Evolutionary conservation across 1,140 invertebrate species (phyloP), one percentile per base, ranked within the genome.

Genomic region (Ceratina australensis): DNA sequence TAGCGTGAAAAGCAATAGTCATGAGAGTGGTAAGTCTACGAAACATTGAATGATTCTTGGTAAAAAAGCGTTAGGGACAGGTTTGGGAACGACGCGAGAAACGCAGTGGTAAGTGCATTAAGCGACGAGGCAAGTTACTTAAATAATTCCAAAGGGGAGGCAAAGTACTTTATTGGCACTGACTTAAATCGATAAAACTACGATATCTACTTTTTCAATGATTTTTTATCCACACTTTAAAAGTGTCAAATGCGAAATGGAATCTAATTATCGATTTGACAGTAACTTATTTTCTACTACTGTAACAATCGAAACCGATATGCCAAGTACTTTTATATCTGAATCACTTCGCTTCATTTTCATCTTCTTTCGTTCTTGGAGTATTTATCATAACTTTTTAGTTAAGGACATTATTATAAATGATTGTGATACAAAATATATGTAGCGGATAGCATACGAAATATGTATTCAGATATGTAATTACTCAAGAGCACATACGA

Each of bases 281-380:
- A 68, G 20, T 72, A 57, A 73, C 24, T 77, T 73, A 47, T 77
- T 76, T 75, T 64, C n/a, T 50, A 66, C 75, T 47, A 47, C 60
- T 73, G 42, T 65, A 84, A 80, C 56, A 26, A 80, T 57, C 50
- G 56, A 81, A 57, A 79, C 74, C 66, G 28, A 78, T 54, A 65
- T 73, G 82, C 65, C 64, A 50, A 82, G 74, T 84, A 84, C 84
- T 86, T 84, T 72, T 83, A 86, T 59, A 80, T 47, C 26, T 57
- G 16, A 80, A 80, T 72, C 52, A 28, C 72, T 60, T 79, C 64
- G 60, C 42, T 79, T 71, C 50, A 78, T 83, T 54, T 60, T 72
- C 71, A 57, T 83, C 28, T 71, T 24, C 78, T 24, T 84, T 82
- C 79, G 59, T 75, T 73, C 61, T 54, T 10, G 33, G 33, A 42